phyloP scores from a whole-genome alignment of 2,888 invertebrate species.

The Diadegma fenestrale region DNA sequence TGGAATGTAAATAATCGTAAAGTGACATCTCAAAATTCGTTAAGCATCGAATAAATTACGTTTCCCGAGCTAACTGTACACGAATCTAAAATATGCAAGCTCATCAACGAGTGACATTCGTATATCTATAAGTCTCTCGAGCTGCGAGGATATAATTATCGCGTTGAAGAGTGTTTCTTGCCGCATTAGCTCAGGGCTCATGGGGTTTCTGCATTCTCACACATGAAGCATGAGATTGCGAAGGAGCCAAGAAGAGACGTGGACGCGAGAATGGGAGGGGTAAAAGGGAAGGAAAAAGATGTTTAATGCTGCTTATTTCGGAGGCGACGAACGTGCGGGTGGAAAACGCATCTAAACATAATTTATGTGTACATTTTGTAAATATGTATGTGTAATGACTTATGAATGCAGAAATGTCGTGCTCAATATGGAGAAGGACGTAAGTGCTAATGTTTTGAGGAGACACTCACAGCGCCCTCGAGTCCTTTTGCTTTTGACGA shows the following conservation, averaged over 20 bases:
- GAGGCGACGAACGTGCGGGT: slow-evolving; percentile 35
- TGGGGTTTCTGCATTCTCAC: slow-evolving; percentile 36
- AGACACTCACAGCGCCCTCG: not conserved
- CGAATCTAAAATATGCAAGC: slow-evolving; percentile 56
- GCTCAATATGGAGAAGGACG: not conserved
- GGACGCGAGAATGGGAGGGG: not conserved
- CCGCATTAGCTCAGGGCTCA: slow-evolving; percentile 43
- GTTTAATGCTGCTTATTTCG: slow-evolving; percentile 11
- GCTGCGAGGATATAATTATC: slow-evolving; percentile 63
- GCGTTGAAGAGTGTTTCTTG: slow-evolving; percentile 44
- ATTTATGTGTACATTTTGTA: slow-evolving; percentile 36
- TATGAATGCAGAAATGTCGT: not conserved
- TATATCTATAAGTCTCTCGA: slow-evolving; percentile 27
- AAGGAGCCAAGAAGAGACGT: slow-evolving; percentile 15
- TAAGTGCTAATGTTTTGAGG: not conserved
- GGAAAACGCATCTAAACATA: slow-evolving; percentile 32
- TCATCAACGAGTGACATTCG: slow-evolving; percentile 50
- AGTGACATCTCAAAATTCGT: not conserved
- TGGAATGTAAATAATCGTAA: not conserved
- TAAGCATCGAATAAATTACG: not conserved
- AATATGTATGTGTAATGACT: slow-evolving; percentile 5
- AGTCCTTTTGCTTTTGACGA: not conserved
- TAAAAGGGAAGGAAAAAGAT: not conserved
- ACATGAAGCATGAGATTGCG: slow-evolving; percentile 19
- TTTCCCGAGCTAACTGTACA: slow-evolving; percentile 11